Percentiles rank a stretch among this genome's conserved stretches.
These are phyloP conservation scores for Gandaritis pyraliata DNA, from an alignment of 2,888 invertebrate species.

Conservation along the genomic window DNA sequence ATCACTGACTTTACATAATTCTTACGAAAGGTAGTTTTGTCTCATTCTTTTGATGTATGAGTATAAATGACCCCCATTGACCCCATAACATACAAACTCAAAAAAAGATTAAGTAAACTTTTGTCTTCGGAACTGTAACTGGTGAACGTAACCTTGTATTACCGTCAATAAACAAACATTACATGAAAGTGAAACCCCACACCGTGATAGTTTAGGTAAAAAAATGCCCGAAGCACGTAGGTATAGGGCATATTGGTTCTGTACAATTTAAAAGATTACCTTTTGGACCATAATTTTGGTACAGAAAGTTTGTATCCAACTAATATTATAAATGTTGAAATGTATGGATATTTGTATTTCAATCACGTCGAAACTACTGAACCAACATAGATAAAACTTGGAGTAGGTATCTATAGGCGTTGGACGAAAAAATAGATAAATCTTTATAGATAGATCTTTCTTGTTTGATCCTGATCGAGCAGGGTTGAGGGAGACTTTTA, in stretches of 20 bases:
- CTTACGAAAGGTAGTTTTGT: background rate
- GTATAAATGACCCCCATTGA: constrained; percentile 15
- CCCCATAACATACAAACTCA: constrained; percentile 21
- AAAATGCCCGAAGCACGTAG: background rate
- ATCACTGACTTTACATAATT: too few species aligned
- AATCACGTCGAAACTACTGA: too few species aligned
- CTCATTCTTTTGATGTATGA: constrained; percentile 1
- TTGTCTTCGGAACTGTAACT: constrained; percentile 43
- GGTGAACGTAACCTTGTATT: constrained; percentile 47
- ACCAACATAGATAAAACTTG: too few species aligned
- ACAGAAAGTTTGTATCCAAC: too few species aligned
- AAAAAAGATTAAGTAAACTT: constrained; percentile 38
- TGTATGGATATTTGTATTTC: too few species aligned
- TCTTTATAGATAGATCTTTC: too few species aligned
- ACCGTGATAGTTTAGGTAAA: constrained; percentile 47
- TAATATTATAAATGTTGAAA: too few species aligned
- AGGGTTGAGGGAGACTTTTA: too few species aligned
- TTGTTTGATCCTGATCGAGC: too few species aligned
- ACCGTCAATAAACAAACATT: constrained; percentile 55
- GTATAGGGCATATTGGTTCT: constrained; percentile 9
- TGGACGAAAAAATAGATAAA: too few species aligned
- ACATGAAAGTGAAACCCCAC: constrained; percentile 68
- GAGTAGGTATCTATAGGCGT: too few species aligned
- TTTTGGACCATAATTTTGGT: too few species aligned
- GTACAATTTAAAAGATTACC: constrained; percentile 2